A percentile compares a stretch with the other conserved stretches of the same genome.
Conservation (phyloP, 1,140 invertebrate genomes). For the Lutraria rhynchaena region DNA sequence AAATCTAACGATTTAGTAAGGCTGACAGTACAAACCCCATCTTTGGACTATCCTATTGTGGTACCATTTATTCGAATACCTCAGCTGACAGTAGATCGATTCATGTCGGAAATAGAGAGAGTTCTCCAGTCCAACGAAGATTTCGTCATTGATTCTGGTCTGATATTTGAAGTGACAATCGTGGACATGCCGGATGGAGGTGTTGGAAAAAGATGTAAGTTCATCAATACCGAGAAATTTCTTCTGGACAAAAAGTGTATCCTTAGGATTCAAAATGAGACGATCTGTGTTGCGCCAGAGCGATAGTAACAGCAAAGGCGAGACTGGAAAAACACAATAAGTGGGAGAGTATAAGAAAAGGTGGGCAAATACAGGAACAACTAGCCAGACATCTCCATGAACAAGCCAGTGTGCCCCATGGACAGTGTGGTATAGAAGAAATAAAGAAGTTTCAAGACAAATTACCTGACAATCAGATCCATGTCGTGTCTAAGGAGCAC, state of each 20-base stretch:
- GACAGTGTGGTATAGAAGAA: slow-evolving; percentile 36
- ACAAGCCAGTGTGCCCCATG: slow-evolving; percentile 2
- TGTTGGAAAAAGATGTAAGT: slow-evolving; percentile 17
- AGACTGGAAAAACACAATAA: slow-evolving; percentile 35
- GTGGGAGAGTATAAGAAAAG: slow-evolving; percentile 54
- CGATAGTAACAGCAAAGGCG: slow-evolving; percentile 55
- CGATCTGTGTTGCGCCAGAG: slow-evolving; percentile 53
- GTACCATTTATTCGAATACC: neutral
- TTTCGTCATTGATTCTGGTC: neutral
- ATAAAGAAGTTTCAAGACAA: neutral
- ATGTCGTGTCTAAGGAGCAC: slow-evolving; percentile 55
- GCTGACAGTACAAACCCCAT: neutral
- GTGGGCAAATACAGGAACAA: slow-evolving; percentile 8
- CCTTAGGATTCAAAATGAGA: slow-evolving; percentile 57
- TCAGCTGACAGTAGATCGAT: slow-evolving; percentile 7
- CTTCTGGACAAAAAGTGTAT: slow-evolving; percentile 29
- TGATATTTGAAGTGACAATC: neutral
- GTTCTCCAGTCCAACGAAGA: slow-evolving; percentile 16
- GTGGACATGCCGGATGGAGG: slow-evolving; percentile 18
- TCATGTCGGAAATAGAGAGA: slow-evolving; percentile 15
- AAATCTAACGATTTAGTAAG: slow-evolving; percentile 1
- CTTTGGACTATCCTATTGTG: slow-evolving; percentile 33
- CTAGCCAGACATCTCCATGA: slow-evolving; percentile 38
- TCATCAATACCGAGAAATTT: neutral
- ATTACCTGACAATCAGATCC: slow-evolving; percentile 29